These are phyloP conservation scores for Solenopsis fugax DNA, from an alignment of 1,140 invertebrate genomes.

Conservation along the genomic window DNA sequence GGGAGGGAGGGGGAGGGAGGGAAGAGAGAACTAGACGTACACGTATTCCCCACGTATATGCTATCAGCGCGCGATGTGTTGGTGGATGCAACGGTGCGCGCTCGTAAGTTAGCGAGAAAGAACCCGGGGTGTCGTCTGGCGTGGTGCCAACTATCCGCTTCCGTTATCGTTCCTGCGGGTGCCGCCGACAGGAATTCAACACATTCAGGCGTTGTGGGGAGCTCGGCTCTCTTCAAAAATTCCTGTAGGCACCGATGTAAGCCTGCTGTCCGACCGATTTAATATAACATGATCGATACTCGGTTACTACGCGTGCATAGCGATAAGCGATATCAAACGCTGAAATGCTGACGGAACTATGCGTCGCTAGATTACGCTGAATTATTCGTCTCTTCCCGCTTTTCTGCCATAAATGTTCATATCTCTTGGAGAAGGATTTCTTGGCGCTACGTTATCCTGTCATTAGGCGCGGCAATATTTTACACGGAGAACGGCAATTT, in stretches of 20 bases:
- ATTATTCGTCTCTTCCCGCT: conserved; percentile 24
- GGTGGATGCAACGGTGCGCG: conserved; percentile 1
- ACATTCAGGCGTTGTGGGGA: conserved; percentile 67
- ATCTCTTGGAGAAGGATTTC: conserved; percentile 20
- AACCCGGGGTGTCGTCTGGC: conserved; percentile 73
- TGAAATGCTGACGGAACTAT: not conserved
- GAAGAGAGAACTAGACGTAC: conserved; percentile 54
- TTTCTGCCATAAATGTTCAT: not conserved
- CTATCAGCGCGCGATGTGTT: not conserved
- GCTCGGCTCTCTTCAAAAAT: conserved; percentile 66
- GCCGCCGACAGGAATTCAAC: conserved; percentile 73
- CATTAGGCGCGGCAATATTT: conserved; percentile 52
- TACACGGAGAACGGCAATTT: conserved; percentile 30
- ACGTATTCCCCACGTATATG: not conserved
- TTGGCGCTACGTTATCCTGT: not conserved
- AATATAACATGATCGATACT: conserved; percentile 55
- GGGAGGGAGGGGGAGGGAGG: conserved; percentile 63
- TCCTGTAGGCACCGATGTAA: conserved; percentile 64
- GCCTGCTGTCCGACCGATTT: conserved; percentile 33
- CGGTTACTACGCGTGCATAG: conserved; percentile 11
- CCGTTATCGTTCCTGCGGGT: conserved; percentile 73
- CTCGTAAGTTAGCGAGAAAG: conserved; percentile 68
- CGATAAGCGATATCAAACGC: conserved; percentile 9
- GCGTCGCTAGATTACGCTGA: conserved; percentile 22
- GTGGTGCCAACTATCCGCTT: conserved; percentile 71